Evolutionary conservation across 2,797 vertebrate species (phyloP), one percentile per base, ranked within the genome.

Genomic region (Pseudomugil tenellus): DNA sequence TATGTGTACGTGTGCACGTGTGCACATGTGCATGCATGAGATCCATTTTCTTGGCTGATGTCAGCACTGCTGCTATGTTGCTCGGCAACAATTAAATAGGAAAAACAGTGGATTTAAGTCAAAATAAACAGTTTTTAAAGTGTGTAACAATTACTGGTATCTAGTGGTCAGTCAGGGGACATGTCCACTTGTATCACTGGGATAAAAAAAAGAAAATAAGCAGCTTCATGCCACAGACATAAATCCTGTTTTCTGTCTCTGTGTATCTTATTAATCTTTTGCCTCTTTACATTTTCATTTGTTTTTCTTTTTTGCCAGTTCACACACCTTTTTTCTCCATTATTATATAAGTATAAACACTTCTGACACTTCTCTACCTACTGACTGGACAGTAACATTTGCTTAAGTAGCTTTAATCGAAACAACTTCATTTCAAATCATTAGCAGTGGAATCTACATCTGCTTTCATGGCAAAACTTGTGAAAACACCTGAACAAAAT

Each of bases 31-130:
- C 25, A 23, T 14, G 51, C 53, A 48, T 35, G 63, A 63, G 52
- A 65, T 64, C 53, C 41, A 26, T 11, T 68, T 68, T 78, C 56
- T 63, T 58, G 52, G 31, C 62, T 62, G 49, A 73, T 69, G 58
- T 72, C 77, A 82, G 58, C 35, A 17, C 51, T 31, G 43, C 48
- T 52, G 54, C 28, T 68, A 49, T 65, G n/a, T 14, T 26, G 3
- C 54, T 60, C 6, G 2, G 31, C 6, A 35, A 17, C 26, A 16
- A 54, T 51, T 54, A 32, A 67, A 74, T 28, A 21, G 8, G 21
- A 1, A 16, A 49, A 21, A 41, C 53, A 16, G 17, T 32, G 48
- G 19, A 28, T 52, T 73, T 55, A 29, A 60, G 59, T 52, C 25
- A 12, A 32, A 67, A 19, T 48, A 3, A 6, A 8, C 2, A 5